A percentile compares a stretch with the other conserved stretches of the same genome.
phyloP scores from a whole-genome alignment of 2,797 vertebrate species.

The Amblyopsis hoosieri region DNA sequence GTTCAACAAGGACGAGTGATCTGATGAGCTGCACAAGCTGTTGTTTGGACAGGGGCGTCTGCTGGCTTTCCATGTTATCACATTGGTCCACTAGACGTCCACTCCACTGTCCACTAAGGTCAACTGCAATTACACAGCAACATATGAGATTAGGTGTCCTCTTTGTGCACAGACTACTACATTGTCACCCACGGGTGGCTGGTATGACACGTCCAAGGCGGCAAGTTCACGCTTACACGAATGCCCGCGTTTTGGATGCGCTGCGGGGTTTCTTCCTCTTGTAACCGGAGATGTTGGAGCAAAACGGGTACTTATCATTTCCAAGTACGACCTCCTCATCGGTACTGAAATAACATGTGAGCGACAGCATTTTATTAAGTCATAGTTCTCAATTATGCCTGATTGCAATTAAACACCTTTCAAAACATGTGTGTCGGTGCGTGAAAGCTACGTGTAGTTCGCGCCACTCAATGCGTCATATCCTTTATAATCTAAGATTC shows the following conservation, averaged over 20 bases:
- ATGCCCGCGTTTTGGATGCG: constrained; percentile 24
- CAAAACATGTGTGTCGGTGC: too few species aligned
- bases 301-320: constrained; percentile 64
- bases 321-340: constrained; percentile 75
- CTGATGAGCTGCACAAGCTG: constrained; percentile 73
- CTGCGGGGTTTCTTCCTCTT: constrained; percentile 24
- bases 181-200: neutral
- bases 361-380: neutral
- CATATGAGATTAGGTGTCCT: too few species aligned
- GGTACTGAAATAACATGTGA: constrained; percentile 44
- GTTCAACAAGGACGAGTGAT: constrained; percentile 70
- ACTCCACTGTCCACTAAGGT: constrained; percentile 44
- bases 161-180: neutral
- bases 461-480: too few species aligned
- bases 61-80: constrained; percentile 55
- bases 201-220: too few species aligned
- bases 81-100: constrained; percentile 48
- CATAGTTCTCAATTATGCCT: neutral
- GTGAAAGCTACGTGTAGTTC: too few species aligned
- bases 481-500: too few species aligned
- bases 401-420: too few species aligned
- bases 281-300: constrained; percentile 32
- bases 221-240: constrained; percentile 43
- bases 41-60: constrained; percentile 61
- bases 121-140: constrained; percentile 51